A percentile compares a stretch with the other conserved stretches of the same genome.
phyloP scores from a whole-genome alignment of 2,797 vertebrate genomes.

The Sarcoramphus papa region DNA sequence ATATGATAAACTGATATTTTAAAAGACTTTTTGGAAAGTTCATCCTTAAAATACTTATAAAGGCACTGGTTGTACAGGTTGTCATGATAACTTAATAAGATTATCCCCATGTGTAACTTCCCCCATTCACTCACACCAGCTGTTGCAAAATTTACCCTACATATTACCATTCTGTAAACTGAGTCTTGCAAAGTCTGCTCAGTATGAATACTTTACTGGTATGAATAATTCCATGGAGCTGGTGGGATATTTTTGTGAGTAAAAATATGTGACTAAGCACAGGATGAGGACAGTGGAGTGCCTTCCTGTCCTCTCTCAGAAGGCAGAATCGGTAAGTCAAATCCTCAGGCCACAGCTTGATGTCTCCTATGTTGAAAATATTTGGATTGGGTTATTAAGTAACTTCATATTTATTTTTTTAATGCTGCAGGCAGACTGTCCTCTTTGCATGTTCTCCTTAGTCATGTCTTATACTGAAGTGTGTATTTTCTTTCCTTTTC shows the following conservation, averaged over 20 bases:
- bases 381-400: too few relatives aligned
- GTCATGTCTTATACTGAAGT: too few relatives aligned
- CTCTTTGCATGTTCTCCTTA: too few relatives aligned
- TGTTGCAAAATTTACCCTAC: neutral
- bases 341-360: neutral
- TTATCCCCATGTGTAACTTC: neutral
- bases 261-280: neutral
- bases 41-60: neutral
- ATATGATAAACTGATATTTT: neutral
- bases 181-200: neutral
- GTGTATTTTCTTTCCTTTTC: too few relatives aligned
- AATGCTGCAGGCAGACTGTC: too few relatives aligned
- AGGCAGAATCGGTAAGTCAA: neutral
- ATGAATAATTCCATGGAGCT: neutral
- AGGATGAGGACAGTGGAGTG: neutral
- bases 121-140: neutral
- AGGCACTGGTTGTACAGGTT: neutral
- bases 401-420: too few relatives aligned
- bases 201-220: neutral
- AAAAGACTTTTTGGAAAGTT: neutral
- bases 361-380: slow-evolving; percentile 18
- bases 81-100: too few relatives aligned
- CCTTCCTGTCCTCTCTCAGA: neutral
- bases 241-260: neutral
- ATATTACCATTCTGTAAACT: neutral